Percentiles rank a stretch among this genome's conserved stretches.
Conservation (phyloP, 2,888 invertebrate genomes). For the Drosophila dives region DNA sequence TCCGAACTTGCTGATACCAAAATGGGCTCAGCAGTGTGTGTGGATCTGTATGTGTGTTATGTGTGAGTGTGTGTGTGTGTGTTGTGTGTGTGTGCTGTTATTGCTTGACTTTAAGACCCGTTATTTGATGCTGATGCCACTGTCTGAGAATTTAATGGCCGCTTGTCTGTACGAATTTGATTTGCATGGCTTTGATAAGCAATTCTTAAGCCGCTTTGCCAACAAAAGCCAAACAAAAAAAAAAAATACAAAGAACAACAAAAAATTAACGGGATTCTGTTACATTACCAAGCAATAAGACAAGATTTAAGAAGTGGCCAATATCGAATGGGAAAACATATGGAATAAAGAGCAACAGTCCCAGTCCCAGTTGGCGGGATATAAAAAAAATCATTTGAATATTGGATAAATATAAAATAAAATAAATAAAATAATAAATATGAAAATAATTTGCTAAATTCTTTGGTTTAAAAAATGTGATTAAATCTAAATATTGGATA, state of each 20-base stretch:
- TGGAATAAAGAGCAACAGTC: background rate
- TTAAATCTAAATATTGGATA: too few species aligned
- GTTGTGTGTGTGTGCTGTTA: slow-evolving; percentile 20
- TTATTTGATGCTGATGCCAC: slow-evolving; percentile 24
- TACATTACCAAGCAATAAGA: background rate
- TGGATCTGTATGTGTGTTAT: background rate
- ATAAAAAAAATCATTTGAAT: background rate
- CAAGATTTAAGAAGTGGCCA: background rate
- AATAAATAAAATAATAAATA: too few species aligned
- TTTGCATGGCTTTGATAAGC: slow-evolving; percentile 52
- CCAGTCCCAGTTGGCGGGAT: background rate
- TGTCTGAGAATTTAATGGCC: slow-evolving; percentile 53
- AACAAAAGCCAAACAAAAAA: slow-evolving; percentile 1
- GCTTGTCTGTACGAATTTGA: slow-evolving; percentile 52
- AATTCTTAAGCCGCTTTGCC: slow-evolving; percentile 37
- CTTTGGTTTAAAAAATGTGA: background rate
- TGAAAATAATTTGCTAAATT: background rate
- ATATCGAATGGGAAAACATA: background rate
- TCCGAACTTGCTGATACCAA: slow-evolving; percentile 73
- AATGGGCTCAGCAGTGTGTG: slow-evolving; percentile 29
- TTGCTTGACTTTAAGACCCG: slow-evolving; percentile 47
- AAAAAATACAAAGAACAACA: slow-evolving; percentile 11
- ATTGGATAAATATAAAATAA: background rate
- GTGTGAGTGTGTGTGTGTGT: slow-evolving; percentile 25
- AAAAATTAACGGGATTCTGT: slow-evolving; percentile 46